These are phyloP conservation scores for Acrossocheilus wenchowensis DNA, from an alignment of 2,797 vertebrate genomes.

Conservation along the genomic window DNA sequence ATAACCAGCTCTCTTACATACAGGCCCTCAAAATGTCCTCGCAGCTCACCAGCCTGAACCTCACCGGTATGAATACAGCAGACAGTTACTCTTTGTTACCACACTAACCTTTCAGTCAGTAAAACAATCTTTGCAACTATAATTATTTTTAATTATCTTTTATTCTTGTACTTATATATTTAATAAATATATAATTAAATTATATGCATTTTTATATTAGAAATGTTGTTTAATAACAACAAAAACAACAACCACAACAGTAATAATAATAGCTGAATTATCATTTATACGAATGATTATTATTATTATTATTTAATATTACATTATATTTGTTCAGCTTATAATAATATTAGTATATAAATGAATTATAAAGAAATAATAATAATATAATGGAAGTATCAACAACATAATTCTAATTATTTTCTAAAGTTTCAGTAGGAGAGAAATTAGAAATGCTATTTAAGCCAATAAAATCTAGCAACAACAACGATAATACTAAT, in stretches of 20 bases:
- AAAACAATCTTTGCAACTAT: neutral
- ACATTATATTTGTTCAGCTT: neutral
- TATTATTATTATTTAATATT: too few relatives aligned
- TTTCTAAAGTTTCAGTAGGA: neutral
- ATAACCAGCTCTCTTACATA: slow-evolving; percentile 85
- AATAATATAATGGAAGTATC: neutral
- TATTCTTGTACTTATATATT: too few relatives aligned
- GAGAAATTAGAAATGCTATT: neutral
- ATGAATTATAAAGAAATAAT: neutral
- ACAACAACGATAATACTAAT: neutral
- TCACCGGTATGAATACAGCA: slow-evolving; percentile 70
- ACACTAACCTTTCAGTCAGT: neutral
- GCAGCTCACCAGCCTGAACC: slow-evolving; percentile 76
- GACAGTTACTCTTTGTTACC: neutral
- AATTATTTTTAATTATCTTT: neutral
- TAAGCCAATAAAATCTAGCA: neutral
- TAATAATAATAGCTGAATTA: too few relatives aligned
- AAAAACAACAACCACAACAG: too few relatives aligned
- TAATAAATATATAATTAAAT: too few relatives aligned
- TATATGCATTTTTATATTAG: too few relatives aligned
- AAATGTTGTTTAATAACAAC: too few relatives aligned
- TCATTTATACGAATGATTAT: too few relatives aligned
- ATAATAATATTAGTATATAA: neutral
- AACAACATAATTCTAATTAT: neutral
- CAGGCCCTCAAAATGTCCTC: slow-evolving; percentile 76